phyloP scores from a whole-genome alignment of 2,113 vertebrate genomes.

The Amblyornis subalaris region DNA sequence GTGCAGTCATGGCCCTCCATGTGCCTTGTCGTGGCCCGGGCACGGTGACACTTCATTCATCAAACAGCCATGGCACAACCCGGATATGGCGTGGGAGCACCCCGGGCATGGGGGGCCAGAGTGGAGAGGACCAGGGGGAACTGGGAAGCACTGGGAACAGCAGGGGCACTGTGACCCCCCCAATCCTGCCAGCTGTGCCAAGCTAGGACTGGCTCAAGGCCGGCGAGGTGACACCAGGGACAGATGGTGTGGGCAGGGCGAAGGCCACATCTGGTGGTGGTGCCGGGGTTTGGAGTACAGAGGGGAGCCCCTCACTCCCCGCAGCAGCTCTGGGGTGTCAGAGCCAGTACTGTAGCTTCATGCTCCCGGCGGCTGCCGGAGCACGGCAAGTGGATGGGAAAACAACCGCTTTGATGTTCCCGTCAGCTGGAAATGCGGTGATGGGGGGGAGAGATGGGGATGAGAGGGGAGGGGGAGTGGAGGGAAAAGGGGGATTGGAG shows the following conservation, averaged over 20 bases:
- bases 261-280: neutral
- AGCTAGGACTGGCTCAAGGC: neutral
- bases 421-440: neutral
- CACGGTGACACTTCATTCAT: neutral
- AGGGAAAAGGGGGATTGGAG: neutral
- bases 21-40: neutral
- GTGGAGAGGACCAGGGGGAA: neutral
- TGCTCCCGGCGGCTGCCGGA: neutral
- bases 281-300: neutral
- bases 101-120: fast-evolving
- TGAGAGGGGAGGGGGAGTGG: too few relatives aligned
- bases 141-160: neutral
- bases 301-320: neutral
- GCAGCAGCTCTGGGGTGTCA: neutral
- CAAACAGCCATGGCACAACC: neutral
- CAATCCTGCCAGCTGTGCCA: neutral
- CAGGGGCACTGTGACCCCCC: neutral
- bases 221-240: neutral
- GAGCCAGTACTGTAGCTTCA: neutral
- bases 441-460: neutral
- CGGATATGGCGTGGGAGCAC: neutral
- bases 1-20: fast-evolving
- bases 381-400: neutral
- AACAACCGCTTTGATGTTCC: constrained; percentile 14
- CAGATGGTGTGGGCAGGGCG: neutral